Percentiles rank a stretch among this genome's conserved stretches.
Evolutionary conservation across 2,888 invertebrate species (phyloP).

Genomic region (Hirtodrosophila alboralis): DNA sequence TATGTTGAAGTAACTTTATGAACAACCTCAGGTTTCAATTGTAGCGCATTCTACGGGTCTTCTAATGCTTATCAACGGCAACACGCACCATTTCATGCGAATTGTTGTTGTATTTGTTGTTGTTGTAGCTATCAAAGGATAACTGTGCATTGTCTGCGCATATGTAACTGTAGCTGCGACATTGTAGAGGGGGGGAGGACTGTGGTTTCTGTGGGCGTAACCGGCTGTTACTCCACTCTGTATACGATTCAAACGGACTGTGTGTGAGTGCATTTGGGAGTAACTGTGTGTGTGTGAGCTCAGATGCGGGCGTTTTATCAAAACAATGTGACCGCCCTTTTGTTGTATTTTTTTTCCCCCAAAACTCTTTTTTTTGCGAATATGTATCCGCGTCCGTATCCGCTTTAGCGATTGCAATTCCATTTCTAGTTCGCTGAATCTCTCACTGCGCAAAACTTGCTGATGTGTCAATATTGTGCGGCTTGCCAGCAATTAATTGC

Average conservation of each 20-base stretch:
- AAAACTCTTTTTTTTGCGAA: conserved; percentile 55
- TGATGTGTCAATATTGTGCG: conserved; percentile 82
- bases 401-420: conserved; percentile 65
- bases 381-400: conserved; percentile 21
- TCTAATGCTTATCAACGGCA: conserved; percentile 27
- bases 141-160: conserved; percentile 70
- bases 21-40: conserved; percentile 12
- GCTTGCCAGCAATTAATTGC: conserved; percentile 79
- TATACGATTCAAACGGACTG: conserved; percentile 2
- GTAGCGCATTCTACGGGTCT: conserved; percentile 46
- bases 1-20: no score
- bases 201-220: conserved; percentile 36
- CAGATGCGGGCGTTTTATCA: conserved; percentile 78
- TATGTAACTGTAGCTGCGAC: conserved; percentile 49
- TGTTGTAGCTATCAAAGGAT: conserved; percentile 66
- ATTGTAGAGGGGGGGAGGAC: conserved; percentile 3
- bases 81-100: conserved; percentile 74
- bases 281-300: conserved; percentile 26
- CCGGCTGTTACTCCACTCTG: conserved; percentile 21
- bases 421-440: conserved; percentile 74
- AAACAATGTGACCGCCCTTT: conserved; percentile 78
- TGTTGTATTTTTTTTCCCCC: conserved; percentile 52
- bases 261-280: conserved; percentile 12
- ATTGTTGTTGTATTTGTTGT: conserved; percentile 33
- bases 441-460: conserved; percentile 34